Percentiles rank a stretch among this genome's conserved stretches.
Evolutionary conservation across 2,113 vertebrate species (phyloP).

Genomic region (Cettia cetti): DNA sequence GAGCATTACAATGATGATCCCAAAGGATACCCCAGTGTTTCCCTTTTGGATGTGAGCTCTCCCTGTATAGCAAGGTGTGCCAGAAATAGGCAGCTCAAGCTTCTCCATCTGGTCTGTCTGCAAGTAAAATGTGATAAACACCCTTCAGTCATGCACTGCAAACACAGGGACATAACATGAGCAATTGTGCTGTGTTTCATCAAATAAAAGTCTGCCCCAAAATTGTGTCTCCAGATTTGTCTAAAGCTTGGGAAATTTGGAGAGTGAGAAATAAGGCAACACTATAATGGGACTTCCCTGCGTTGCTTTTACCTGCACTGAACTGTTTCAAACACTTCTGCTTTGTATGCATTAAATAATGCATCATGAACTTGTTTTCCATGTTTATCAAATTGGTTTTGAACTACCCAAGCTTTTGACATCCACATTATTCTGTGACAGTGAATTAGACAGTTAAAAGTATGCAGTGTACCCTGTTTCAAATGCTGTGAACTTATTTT

Average conservation of each 20-base stretch:
- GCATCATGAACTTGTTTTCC: background rate
- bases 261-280: background rate
- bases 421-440: background rate
- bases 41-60: background rate
- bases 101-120: background rate
- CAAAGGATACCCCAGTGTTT: background rate
- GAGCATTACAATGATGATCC: background rate
- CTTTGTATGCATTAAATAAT: background rate
- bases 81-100: background rate
- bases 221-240: background rate
- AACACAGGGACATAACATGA: background rate
- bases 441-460: background rate
- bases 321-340: background rate
- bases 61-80: background rate
- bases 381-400: background rate
- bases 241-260: background rate
- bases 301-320: background rate
- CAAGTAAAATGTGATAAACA: background rate
- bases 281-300: background rate
- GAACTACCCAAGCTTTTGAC: background rate
- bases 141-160: background rate
- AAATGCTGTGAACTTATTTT: background rate
- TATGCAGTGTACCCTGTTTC: background rate
- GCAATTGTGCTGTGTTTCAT: background rate
- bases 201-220: background rate